Evolutionary conservation across 1,140 invertebrate genomes (phyloP).

Genomic region (Hyles vespertilio): DNA sequence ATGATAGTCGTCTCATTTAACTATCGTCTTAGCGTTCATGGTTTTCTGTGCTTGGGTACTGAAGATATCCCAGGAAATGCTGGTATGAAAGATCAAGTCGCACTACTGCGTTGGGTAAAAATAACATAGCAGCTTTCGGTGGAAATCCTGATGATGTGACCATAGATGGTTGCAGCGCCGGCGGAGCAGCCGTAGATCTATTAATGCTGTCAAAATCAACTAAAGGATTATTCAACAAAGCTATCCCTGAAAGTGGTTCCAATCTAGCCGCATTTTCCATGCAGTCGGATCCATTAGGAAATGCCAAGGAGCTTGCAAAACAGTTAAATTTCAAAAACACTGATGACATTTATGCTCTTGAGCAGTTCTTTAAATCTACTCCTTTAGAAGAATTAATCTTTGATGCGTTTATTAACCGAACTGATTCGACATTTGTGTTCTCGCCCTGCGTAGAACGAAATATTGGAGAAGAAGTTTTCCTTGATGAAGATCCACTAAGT

Average conservation of each 20-base stretch:
- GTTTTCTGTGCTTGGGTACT: conserved; percentile 37
- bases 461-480: conserved; percentile 19
- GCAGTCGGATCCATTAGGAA: conserved; percentile 23
- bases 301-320: conserved; percentile 20
- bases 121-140: conserved; percentile 32
- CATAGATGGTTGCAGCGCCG: conserved; percentile 28
- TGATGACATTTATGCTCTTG: conserved; percentile 21
- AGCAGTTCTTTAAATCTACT: conserved; percentile 21
- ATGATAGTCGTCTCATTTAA: conserved; percentile 32
- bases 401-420: too few species aligned
- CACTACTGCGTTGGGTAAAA: conserved; percentile 27
- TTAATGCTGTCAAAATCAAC: conserved; percentile 26
- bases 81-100: conserved; percentile 40
- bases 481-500: conserved; percentile 20
- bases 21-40: conserved; percentile 31
- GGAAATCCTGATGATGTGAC: conserved; percentile 36
- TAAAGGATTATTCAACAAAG: conserved; percentile 30
- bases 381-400: conserved; percentile 1
- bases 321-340: conserved; percentile 8
- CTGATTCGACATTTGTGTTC: conserved; percentile 21
- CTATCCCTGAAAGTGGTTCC: conserved; percentile 32
- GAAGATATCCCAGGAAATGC: conserved; percentile 34
- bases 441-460: conserved; percentile 28
- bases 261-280: conserved; percentile 17
- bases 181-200: conserved; percentile 23